Evolutionary conservation across 2,113 vertebrate species (phyloP).

Genomic region (Muntiacus muntjak): DNA sequence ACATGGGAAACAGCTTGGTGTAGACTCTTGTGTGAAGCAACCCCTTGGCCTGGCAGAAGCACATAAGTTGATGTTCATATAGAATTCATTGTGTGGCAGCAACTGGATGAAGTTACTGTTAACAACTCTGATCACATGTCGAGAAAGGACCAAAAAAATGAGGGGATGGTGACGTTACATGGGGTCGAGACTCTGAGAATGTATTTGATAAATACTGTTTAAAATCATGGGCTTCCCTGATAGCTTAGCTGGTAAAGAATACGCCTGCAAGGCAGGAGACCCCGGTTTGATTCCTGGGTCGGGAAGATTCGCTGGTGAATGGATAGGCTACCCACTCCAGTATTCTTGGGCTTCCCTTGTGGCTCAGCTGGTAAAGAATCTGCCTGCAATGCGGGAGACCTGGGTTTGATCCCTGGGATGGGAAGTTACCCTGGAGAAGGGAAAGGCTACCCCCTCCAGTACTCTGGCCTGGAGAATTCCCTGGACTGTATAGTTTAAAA

Average conservation of each 20-base stretch:
- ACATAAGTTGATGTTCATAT: too few relatives aligned
- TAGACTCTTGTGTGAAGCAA: not conserved
- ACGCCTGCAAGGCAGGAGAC: not conserved
- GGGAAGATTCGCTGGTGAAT: fast-evolving
- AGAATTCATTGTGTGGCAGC: not conserved
- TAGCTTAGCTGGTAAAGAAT: not conserved
- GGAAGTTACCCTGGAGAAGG: not conserved
- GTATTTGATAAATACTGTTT: not conserved
- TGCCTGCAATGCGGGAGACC: not conserved
- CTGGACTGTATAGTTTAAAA: not conserved
- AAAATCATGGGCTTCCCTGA: not conserved
- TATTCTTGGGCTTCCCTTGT: not conserved
- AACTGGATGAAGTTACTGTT: not conserved
- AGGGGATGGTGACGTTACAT: not conserved
- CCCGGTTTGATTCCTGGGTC: not conserved
- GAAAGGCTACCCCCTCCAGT: not conserved
- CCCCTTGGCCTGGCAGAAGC: not conserved
- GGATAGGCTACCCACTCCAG: not conserved
- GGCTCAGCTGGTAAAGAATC: not conserved
- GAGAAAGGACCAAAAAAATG: not conserved
- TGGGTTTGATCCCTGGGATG: not conserved
- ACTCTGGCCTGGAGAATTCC: not conserved
- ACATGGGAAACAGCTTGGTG: not conserved
- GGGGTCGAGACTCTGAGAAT: not conserved
- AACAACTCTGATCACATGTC: not conserved